These are phyloP conservation scores for Deroptyus accipitrinus DNA, from an alignment of 2,113 vertebrate genomes.

Conservation along the genomic window DNA sequence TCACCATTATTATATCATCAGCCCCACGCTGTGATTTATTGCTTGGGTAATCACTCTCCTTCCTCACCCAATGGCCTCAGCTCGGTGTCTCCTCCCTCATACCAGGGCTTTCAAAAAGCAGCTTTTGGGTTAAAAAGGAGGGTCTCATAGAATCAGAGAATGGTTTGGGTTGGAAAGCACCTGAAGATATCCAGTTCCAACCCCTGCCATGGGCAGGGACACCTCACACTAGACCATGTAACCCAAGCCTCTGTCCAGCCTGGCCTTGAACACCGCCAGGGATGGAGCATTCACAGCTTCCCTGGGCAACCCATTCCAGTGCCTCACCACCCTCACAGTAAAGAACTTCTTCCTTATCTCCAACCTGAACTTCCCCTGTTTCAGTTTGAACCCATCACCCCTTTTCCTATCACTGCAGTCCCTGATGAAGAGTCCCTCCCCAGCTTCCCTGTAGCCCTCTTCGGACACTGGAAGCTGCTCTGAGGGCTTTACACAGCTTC, in stretches of 20 bases:
- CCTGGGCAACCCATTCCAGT: too few relatives aligned
- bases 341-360: neutral
- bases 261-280: neutral
- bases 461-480: neutral
- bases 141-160: neutral
- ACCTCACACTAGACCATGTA: neutral
- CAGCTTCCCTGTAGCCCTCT: too few relatives aligned
- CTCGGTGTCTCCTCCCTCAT: neutral
- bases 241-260: neutral
- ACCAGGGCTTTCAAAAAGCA: neutral
- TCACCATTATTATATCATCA: constrained; percentile 16
- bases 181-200: neutral
- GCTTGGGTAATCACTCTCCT: neutral
- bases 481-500: neutral
- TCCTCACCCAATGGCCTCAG: neutral
- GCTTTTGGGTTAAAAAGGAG: neutral
- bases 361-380: neutral
- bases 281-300: too few relatives aligned
- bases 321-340: too few relatives aligned
- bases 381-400: too few relatives aligned
- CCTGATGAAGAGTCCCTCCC: too few relatives aligned
- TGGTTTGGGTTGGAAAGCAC: neutral
- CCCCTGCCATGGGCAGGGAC: neutral
- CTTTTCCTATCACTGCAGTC: too few relatives aligned
- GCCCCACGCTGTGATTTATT: neutral